Conservation (phyloP, 2,888 invertebrate genomes). For the Malachius bipustulatus region DNA sequence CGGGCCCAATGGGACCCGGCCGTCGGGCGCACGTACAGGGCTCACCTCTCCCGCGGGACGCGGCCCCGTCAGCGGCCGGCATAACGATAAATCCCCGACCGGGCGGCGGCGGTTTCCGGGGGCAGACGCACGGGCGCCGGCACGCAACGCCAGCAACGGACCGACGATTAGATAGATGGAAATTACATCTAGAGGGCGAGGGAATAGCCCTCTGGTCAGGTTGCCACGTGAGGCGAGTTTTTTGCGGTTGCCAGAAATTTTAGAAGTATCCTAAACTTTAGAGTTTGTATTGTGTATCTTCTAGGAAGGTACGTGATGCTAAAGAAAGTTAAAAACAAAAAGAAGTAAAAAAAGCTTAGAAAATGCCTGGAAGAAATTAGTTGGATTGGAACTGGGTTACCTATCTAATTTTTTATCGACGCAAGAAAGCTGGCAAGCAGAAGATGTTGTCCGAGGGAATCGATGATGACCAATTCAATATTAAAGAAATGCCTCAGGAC, state of each 20-base stretch:
- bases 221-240: too few species aligned
- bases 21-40: neutral
- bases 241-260: too few species aligned
- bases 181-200: conserved; percentile 16
- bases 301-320: too few species aligned
- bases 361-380: too few species aligned
- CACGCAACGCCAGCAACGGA: conserved; percentile 10
- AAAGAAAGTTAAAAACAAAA: too few species aligned
- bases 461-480: neutral
- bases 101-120: too few species aligned
- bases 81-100: neutral
- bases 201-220: neutral
- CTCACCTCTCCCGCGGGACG: neutral
- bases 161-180: conserved; percentile 20
- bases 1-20: neutral
- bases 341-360: too few species aligned
- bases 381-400: too few species aligned
- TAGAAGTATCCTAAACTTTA: too few species aligned
- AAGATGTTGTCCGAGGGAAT: neutral
- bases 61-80: neutral
- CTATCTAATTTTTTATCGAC: too few species aligned
- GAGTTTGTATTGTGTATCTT: too few species aligned
- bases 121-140: too few species aligned
- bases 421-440: neutral
- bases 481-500: conserved; percentile 1